Percentiles rank a stretch among this genome's conserved stretches.
These are phyloP conservation scores for Amiota mariae DNA, from an alignment of 2,888 invertebrate species.

Conservation along the genomic window DNA sequence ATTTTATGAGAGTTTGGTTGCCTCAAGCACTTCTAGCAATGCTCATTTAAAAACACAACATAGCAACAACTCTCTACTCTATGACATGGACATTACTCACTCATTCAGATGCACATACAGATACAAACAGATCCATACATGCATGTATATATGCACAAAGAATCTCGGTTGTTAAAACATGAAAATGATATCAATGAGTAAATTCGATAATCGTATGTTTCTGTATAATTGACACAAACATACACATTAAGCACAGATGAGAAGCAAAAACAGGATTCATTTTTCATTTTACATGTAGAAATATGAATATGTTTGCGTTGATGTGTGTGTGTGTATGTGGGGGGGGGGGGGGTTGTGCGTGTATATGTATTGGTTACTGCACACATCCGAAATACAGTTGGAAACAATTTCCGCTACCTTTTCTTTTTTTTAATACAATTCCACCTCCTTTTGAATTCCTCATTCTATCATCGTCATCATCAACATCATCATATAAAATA, in stretches of 20 bases:
- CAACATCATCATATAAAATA: too few relatives aligned
- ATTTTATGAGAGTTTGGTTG: not conserved
- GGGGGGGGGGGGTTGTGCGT: not conserved
- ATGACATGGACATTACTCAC: not conserved
- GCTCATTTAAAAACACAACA: not conserved
- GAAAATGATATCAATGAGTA: slow-evolving; percentile 32
- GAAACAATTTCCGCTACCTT: slow-evolving; percentile 14
- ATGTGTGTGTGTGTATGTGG: too few relatives aligned
- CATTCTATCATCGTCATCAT: too few relatives aligned
- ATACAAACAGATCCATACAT: not conserved
- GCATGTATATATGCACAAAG: not conserved
- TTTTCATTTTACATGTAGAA: not conserved
- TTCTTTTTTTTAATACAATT: too few relatives aligned
- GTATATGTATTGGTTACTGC: not conserved
- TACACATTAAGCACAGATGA: too few relatives aligned
- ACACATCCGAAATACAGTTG: slow-evolving; percentile 18
- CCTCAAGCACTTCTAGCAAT: slow-evolving; percentile 26
- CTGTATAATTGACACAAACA: slow-evolving; percentile 14
- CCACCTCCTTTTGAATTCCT: too few relatives aligned
- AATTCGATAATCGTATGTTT: slow-evolving; percentile 24
- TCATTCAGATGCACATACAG: slow-evolving; percentile 3
- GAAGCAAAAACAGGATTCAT: too few relatives aligned
- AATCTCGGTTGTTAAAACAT: slow-evolving; percentile 33
- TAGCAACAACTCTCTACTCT: too few relatives aligned
- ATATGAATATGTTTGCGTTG: not conserved